Base-by-base conservation (phyloP, 2,797 vertebrate species). In the Geotrypetes seraphini region DNA sequence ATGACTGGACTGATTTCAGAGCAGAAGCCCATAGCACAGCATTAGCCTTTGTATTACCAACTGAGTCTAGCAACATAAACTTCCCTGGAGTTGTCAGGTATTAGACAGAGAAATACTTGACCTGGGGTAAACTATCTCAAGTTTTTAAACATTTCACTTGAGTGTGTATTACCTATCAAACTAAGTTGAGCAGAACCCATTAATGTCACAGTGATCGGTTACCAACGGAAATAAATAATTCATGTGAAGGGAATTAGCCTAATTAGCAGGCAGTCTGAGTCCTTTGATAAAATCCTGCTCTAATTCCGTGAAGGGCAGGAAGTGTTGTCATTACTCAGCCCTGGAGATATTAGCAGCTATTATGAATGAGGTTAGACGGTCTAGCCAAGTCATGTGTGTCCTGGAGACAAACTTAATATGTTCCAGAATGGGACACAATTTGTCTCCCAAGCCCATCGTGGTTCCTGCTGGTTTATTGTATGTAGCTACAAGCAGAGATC, bases 201-300 rank as follows among this genome's bases (percentile, higher is more conserved):
- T 87, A 86, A 88, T 87, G 87, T 91, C 84, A 83, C 85, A 85
- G 84, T 83, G 84, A 91, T 95, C 86, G 73, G 88, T 91, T 90
- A 90, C 81, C 90, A 92, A 85, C 89, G 83, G 82, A 86, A 88
- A 89, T 92, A 92, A 94, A 96, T 94, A 93, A 94, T 94, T 93
- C 91, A 94, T 95, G 89, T 80, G 81, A 73, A 88, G 84, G 82
- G 91, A 92, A 94, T 90, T 87, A 90, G 87, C 91, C 88, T 95
- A 96, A 96, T 98, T 97, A 96, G 90, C 88, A 93, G 86, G 90
- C 92, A 91, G 88, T 91, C 90, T 88, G 86, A 87, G 83, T 90
- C 84, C 85, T 91, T 91, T 92, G 89, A 93, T 94, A 92, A 91
- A 91, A 80, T 79, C 67, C 75, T 81, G 84, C 84, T 88, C 85